A percentile compares a stretch with the other conserved stretches of the same genome.
Evolutionary conservation across 2,113 vertebrate species (phyloP).

Genomic region (Zonotrichia leucophrys): DNA sequence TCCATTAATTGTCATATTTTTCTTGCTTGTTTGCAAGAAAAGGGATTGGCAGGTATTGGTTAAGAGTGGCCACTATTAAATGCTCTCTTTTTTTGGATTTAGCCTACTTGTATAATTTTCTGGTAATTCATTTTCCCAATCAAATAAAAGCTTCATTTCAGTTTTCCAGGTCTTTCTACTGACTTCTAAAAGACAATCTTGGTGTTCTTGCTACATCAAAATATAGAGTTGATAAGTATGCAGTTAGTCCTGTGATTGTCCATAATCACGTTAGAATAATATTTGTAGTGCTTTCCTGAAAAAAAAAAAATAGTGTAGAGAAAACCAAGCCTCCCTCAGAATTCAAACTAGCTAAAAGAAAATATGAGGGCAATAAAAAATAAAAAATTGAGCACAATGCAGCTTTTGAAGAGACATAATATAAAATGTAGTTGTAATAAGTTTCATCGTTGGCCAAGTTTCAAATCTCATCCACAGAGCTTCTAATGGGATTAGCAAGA

Average conservation of each 20-base stretch:
- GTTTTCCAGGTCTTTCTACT: neutral
- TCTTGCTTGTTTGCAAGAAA: neutral
- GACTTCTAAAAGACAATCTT: neutral
- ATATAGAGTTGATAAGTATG: neutral
- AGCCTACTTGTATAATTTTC: neutral
- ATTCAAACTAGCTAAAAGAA: neutral
- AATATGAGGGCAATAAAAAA: neutral
- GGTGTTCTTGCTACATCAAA: neutral
- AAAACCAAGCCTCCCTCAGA: neutral
- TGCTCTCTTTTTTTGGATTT: neutral
- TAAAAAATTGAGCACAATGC: neutral
- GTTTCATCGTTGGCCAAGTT: neutral
- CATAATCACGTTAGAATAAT: neutral
- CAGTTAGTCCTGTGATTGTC: neutral
- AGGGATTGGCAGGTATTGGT: neutral
- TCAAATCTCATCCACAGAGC: neutral
- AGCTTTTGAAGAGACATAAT: neutral
- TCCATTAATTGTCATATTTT: neutral
- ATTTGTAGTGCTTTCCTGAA: neutral
- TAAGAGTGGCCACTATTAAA: neutral
- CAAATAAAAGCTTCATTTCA: neutral
- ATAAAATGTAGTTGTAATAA: neutral
- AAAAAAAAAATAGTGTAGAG: neutral
- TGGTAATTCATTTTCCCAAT: neutral
- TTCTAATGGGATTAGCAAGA: neutral